phyloP scores from a whole-genome alignment of 1,140 invertebrate species.

The Ericerus pela region DNA sequence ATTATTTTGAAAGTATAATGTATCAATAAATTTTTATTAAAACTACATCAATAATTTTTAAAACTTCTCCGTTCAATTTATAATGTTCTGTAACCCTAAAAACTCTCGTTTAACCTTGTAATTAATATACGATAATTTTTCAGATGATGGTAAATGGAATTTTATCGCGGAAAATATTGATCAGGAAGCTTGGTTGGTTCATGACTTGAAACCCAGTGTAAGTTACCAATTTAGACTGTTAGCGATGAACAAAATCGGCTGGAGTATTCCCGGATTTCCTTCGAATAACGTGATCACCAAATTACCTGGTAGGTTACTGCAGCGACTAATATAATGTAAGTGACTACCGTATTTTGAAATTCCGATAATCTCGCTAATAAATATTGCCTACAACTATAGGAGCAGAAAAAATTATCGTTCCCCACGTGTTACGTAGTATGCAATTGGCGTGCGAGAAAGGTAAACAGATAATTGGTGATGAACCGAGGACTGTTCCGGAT shows the following conservation, averaged over 20 bases:
- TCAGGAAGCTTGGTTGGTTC: constrained; percentile 80
- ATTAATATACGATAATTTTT: too few species aligned
- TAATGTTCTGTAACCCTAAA: too few species aligned
- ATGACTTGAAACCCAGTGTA: constrained; percentile 55
- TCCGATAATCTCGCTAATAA: background rate
- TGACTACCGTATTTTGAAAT: background rate
- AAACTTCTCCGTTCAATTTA: too few species aligned
- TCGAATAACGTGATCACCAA: constrained; percentile 49
- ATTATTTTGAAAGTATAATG: background rate
- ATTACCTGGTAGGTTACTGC: constrained; percentile 11
- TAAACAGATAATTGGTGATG: constrained; percentile 47
- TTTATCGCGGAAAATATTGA: constrained; percentile 74
- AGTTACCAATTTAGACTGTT: constrained; percentile 78
- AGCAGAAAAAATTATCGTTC: constrained; percentile 51
- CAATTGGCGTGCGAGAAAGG: constrained; percentile 69
- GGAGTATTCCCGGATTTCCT: constrained; percentile 65
- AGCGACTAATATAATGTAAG: background rate
- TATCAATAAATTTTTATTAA: too few species aligned
- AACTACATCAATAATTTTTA: too few species aligned
- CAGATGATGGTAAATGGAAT: constrained; percentile 68
- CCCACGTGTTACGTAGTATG: constrained; percentile 63
- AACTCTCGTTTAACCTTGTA: too few species aligned
- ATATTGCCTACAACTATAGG: constrained; percentile 24
- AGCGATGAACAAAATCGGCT: constrained; percentile 83
- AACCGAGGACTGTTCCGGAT: constrained; percentile 44